These are phyloP conservation scores for Drosophila falleni DNA, from an alignment of 2,888 invertebrate species.

Conservation along the genomic window DNA sequence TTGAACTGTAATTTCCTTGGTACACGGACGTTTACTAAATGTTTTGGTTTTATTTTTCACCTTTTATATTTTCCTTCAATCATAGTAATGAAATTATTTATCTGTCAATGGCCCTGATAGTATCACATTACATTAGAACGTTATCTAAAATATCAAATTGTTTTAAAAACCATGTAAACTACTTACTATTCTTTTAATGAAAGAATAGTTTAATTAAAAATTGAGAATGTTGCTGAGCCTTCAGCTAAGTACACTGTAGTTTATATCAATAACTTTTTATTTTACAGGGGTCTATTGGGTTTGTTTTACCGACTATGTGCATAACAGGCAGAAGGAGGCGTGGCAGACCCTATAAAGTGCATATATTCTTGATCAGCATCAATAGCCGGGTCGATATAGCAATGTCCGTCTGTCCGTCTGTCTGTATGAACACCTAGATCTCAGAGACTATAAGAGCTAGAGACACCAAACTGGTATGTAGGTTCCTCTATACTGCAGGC, in stretches of 20 bases:
- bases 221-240: slow-evolving; percentile 1
- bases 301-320: no score
- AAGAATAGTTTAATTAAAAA: slow-evolving; percentile 5
- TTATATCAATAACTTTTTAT: background rate
- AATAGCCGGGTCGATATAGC: no score
- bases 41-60: slow-evolving; percentile 9
- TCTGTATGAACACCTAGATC: no score
- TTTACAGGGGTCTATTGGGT: no score
- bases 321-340: no score
- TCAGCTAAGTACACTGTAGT: background rate
- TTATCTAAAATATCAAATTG: slow-evolving; percentile 23
- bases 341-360: no score
- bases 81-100: slow-evolving; percentile 45
- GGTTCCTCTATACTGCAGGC: no score
- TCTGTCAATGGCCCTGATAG: slow-evolving; percentile 42
- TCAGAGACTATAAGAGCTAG: no score
- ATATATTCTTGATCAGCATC: no score
- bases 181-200: background rate
- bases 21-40: slow-evolving; percentile 42
- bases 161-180: background rate
- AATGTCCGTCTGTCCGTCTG: no score
- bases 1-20: slow-evolving; percentile 12
- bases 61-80: slow-evolving; percentile 64
- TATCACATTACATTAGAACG: slow-evolving; percentile 21
- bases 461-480: no score